Evolutionary conservation across 2,888 invertebrate species (phyloP), one percentile per base, ranked within the genome.

Genomic region (Endomychus coccineus): DNA sequence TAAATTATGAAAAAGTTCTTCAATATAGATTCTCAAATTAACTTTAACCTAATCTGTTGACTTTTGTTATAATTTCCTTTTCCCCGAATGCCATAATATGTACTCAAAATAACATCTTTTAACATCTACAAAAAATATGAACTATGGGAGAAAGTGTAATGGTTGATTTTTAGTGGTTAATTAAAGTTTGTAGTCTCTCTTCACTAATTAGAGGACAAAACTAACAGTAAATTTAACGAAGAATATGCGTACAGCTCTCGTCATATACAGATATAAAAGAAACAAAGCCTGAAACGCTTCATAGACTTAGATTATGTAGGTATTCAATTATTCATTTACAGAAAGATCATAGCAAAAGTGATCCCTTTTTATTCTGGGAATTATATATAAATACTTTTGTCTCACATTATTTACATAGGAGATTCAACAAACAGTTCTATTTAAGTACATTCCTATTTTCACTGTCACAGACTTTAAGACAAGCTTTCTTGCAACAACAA

Each of bases 301-400:
- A 46, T 54, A 46, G 45, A 50, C 45, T 54, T 51, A 19, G 21
- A 19, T 19, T 19, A 19, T 19, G 21, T 19, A 19, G 21, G 21
- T 19, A 19, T 51, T 48, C 50, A 48, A 39, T n/a, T n/a, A n/a
- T n/a, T n/a, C n/a, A n/a, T 45, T 45, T 48, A 46, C 45, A 48
- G 45, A 44, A 44, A 44, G 44, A 42, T 40, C 44, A 54, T 59
- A 61, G 61, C 59, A 60, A 61, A 59, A 61, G 54, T 59, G 59
- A 56, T 60, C 59, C 60, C 59, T 57, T 7, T 19, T 55, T n/a
- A n/a, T n/a, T 51, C 55, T 54, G 52, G 50, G 50, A 50, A 56
- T 55, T 51, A 50, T 54, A 51, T 51, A 56, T 58, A 59, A 55
- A 56, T 59, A 55, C 45, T 57, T 54, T 52, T 55, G 52, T 56